phyloP scores from a whole-genome alignment of 2,797 vertebrate genomes.

The Falco novaeseelandiae region DNA sequence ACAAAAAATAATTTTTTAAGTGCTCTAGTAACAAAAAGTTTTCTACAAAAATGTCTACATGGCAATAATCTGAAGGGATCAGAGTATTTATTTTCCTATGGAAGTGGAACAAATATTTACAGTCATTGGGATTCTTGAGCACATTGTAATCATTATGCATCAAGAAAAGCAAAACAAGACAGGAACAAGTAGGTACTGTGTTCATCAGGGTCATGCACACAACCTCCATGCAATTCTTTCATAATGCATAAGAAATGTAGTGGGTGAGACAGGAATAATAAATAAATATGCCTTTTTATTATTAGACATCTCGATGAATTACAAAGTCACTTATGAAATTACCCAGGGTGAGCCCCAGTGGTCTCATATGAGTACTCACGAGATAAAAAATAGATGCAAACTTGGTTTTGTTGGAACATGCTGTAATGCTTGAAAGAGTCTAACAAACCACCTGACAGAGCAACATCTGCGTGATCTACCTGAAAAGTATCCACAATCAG shows the following conservation, averaged over 20 bases:
- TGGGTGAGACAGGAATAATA: neutral
- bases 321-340: neutral
- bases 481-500: neutral
- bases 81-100: neutral
- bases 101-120: neutral
- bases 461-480: neutral
- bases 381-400: neutral
- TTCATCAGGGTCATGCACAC: neutral
- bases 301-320: neutral
- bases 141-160: neutral
- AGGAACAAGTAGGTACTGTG: neutral
- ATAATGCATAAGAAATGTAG: neutral
- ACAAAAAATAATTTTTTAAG: neutral
- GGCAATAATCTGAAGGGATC: neutral
- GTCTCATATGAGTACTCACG: neutral
- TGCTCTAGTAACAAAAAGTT: neutral
- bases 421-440: neutral
- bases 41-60: neutral
- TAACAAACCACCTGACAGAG: neutral
- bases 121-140: neutral
- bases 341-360: neutral
- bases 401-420: neutral
- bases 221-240: neutral
- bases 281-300: neutral
- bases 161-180: neutral